Conservation (phyloP, 2,113 vertebrate genomes). For the Paradoxurus hermaphroditus region DNA sequence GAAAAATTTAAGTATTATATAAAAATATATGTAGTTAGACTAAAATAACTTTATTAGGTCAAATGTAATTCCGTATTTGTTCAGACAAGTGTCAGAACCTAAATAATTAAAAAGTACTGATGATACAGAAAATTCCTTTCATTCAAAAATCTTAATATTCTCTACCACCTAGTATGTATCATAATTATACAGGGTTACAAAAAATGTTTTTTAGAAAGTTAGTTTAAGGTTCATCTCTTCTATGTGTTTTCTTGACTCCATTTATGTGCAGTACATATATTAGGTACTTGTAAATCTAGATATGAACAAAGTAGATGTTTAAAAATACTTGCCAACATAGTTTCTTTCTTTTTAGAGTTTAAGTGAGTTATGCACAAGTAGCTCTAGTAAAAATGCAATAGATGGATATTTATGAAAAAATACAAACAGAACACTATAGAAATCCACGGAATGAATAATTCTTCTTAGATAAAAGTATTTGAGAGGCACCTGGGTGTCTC, state of each 20-base stretch:
- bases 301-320: neutral
- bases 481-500: neutral
- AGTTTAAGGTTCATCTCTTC: neutral
- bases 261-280: neutral
- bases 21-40: neutral
- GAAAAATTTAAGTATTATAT: neutral
- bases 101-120: neutral
- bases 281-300: neutral
- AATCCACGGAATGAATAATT: neutral
- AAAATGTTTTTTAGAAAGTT: neutral
- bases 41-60: neutral
- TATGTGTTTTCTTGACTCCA: neutral
- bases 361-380: neutral
- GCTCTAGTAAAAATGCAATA: neutral
- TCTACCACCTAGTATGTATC: neutral
- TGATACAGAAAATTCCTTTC: neutral
- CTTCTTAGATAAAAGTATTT: neutral
- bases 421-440: neutral
- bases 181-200: neutral
- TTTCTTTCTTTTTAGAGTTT: neutral
- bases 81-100: neutral
- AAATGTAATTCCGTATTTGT: neutral
- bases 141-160: neutral
- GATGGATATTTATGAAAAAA: neutral
- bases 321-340: neutral